Base-by-base conservation (phyloP, 2,113 vertebrate genomes). In the Amblyornis subalaris region DNA sequence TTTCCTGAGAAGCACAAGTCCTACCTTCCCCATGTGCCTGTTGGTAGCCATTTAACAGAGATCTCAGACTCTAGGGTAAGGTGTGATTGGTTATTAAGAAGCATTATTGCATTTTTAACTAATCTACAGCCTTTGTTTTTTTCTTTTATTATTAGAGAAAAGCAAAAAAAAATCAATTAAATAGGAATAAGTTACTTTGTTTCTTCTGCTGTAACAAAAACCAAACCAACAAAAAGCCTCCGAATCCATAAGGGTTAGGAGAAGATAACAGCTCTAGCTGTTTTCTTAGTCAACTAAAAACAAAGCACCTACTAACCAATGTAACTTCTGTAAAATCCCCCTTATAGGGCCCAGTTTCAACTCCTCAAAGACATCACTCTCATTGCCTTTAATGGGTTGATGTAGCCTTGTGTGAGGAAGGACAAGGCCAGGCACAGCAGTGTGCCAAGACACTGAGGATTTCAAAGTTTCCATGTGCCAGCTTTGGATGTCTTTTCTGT, bases 171-270 rank as follows among this genome's bases (percentile, higher is more conserved):
- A 54, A 28, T 16, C 22, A 67, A 9, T 21, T 65, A 23, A 65
- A 57, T 73, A 54, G 12, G 26, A 65, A 29, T 36, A 55, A 44
- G 22, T 25, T 31, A 48, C 22, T 70, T 64, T 38, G 10, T 58
- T 51, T 71, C 12, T 88, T n/a, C 23, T n/a, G 9, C 18, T 50
- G 50, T 38, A 71, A 10, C 18, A 24, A 65, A 51, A n/a, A 0
- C 7, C 9, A 51, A n/a, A 0, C 6, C 9, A 72, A 35, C 24
- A 24, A 65, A 51, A n/a, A 0, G 6, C 9, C 28, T 21, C 9
- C 25, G 36, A 55, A 83, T 3, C 12, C 18, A 9, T 35, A 16
- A 40, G 14, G 7, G 14, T 74, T 74, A 75, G 58, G 17, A 42
- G 9, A 85, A 57, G 83, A 28, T 10, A 61, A 25, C 12, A 61